Conservation (phyloP, 2,113 vertebrate genomes). For the Pseudorasbora parva region DNA sequence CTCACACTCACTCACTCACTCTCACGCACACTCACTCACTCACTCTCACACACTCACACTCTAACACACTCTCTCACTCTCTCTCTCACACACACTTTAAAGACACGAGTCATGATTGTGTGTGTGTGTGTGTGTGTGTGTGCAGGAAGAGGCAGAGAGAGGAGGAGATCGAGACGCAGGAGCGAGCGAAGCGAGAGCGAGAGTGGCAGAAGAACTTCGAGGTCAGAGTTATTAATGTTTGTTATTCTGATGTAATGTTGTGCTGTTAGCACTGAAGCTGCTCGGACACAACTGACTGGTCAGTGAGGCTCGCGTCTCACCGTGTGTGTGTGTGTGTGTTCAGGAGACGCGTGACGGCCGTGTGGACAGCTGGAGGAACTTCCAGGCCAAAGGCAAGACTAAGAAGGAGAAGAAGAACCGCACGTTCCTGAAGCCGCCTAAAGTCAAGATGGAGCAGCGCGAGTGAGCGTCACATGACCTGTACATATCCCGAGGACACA, state of each 20-base stretch:
- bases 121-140: not conserved
- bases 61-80: no score
- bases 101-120: no score
- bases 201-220: conserved; percentile 99
- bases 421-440: conserved; percentile 96
- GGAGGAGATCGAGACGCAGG: conserved; percentile 94
- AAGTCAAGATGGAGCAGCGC: conserved; percentile 98
- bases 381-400: conserved; percentile 92
- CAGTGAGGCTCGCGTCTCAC: no score
- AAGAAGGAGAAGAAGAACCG: conserved; percentile 96
- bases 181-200: conserved; percentile 92
- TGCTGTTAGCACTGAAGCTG: no score
- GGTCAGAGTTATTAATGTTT: no score
- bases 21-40: no score
- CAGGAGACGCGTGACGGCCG: conserved; percentile 96
- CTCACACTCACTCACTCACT: no score
- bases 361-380: conserved; percentile 97
- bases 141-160: conserved; percentile 94
- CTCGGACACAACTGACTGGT: no score
- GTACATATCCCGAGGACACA: no score
- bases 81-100: no score
- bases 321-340: not conserved
- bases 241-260: no score
- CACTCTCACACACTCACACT: no score
- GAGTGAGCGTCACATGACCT: conserved; percentile 64